Conservation (phyloP, 2,888 invertebrate genomes). For the Xylota sylvarum region DNA sequence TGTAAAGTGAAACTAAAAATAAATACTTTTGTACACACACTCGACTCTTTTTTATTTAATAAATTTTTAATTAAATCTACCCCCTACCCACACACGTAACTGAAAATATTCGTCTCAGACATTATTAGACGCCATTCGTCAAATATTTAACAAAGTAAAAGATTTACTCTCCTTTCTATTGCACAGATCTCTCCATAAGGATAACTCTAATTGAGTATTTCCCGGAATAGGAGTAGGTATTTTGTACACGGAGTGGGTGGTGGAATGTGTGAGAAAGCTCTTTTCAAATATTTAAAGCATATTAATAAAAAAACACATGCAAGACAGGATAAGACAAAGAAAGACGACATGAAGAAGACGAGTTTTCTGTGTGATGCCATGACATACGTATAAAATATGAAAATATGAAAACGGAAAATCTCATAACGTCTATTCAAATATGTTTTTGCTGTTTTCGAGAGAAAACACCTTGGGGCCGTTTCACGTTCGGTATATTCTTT, state of each 20-base stretch:
- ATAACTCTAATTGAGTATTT: constrained; percentile 56
- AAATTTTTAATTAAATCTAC: constrained; percentile 49
- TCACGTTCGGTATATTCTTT: constrained; percentile 49
- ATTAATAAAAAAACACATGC: constrained; percentile 57
- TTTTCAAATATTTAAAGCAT: constrained; percentile 75
- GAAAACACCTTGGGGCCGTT: constrained; percentile 74
- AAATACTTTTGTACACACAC: constrained; percentile 9
- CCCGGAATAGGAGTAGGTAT: constrained; percentile 6
- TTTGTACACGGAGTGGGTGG: neutral
- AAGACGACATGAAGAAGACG: constrained; percentile 59
- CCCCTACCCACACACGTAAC: neutral
- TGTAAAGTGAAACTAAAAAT: neutral
- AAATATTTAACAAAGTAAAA: constrained; percentile 67
- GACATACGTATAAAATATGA: constrained; percentile 63
- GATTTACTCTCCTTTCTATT: constrained; percentile 26
- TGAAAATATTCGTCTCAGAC: constrained; percentile 17
- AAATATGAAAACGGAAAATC: constrained; percentile 78
- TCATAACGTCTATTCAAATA: constrained; percentile 79
- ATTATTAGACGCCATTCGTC: constrained; percentile 41
- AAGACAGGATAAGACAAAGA: constrained; percentile 66
- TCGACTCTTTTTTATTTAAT: constrained; percentile 17
- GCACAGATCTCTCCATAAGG: constrained; percentile 14
- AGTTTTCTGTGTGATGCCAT: constrained; percentile 47
- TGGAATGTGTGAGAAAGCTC: constrained; percentile 64
- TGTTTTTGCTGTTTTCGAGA: constrained; percentile 77